phyloP scores from a whole-genome alignment of 37 sponge, comb jelly and placozoan species.

The Hexactinellida sp. region DNA sequence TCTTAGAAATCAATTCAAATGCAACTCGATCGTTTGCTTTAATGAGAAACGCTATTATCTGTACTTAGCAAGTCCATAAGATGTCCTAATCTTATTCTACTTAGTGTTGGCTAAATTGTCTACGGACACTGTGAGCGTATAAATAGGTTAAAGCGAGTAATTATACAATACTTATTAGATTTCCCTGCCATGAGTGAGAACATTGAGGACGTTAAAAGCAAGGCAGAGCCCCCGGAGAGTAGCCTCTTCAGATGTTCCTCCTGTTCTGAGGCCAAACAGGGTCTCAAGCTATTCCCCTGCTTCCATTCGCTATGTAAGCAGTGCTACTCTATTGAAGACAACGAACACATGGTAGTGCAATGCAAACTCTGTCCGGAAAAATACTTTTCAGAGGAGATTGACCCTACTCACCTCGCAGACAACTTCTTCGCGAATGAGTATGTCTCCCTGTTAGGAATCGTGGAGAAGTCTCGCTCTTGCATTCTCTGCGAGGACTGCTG shows the following conservation, averaged over 20 bases:
- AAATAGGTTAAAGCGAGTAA: no score
- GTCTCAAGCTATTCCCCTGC: neutral
- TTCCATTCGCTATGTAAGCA: slow-evolving; percentile 1
- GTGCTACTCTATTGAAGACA: neutral
- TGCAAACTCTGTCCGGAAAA: slow-evolving; percentile 12
- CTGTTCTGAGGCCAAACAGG: neutral
- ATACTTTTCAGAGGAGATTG: neutral
- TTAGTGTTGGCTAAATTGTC: no score
- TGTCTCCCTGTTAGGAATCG: neutral
- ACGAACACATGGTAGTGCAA: neutral
- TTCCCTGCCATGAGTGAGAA: slow-evolving; percentile 9
- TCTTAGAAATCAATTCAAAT: no score
- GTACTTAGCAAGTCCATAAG: no score
- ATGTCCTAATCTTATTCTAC: no score
- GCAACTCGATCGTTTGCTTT: no score
- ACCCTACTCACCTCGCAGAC: neutral
- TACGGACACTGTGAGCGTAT: no score
- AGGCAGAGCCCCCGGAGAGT: neutral
- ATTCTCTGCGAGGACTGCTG: neutral
- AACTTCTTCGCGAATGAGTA: slow-evolving; percentile 15
- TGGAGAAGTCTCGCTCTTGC: neutral
- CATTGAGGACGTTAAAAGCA: neutral
- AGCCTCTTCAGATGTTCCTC: neutral
- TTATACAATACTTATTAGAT: no score
- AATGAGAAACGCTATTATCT: no score